Percentiles rank a stretch among this genome's conserved stretches.
phyloP scores from a whole-genome alignment of 2,113 vertebrate genomes.

The Apeltes quadracus region DNA sequence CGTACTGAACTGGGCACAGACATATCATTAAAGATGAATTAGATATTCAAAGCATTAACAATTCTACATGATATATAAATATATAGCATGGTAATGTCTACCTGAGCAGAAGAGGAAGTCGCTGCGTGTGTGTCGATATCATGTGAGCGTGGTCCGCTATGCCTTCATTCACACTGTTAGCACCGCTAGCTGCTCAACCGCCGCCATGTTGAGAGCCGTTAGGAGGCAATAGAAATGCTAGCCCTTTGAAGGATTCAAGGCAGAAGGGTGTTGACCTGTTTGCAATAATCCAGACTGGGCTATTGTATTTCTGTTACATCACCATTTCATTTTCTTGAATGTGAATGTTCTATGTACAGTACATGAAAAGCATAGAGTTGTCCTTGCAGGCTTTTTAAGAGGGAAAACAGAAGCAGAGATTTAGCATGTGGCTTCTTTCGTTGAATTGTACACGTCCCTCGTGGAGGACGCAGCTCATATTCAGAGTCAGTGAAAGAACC shows the following conservation, averaged over 20 bases:
- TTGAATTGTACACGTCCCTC: conserved; percentile 31
- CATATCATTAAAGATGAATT: background rate
- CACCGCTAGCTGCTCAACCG: background rate
- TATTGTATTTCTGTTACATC: conserved; percentile 5
- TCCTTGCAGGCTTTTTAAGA: conserved; percentile 7
- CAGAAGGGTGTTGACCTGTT: background rate
- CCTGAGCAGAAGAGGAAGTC: background rate
- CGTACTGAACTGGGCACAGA: background rate
- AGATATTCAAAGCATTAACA: background rate
- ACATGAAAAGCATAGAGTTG: conserved; percentile 26
- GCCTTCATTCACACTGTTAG: background rate
- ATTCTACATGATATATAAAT: background rate
- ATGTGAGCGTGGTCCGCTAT: background rate
- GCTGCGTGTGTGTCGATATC: background rate
- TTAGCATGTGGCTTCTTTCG: conserved; percentile 23
- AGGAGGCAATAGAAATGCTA: background rate
- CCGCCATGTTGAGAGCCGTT: background rate
- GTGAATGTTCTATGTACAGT: conserved; percentile 43
- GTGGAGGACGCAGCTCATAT: conserved; percentile 13
- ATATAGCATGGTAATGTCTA: background rate
- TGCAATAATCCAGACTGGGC: background rate
- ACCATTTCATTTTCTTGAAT: conserved; percentile 42
- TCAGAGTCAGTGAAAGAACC: conserved; percentile 32
- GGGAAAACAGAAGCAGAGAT: conserved; percentile 21
- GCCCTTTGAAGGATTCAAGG: background rate